Evolutionary conservation across 1,140 invertebrate genomes (phyloP).

Genomic region (Helicoverpa zea): DNA sequence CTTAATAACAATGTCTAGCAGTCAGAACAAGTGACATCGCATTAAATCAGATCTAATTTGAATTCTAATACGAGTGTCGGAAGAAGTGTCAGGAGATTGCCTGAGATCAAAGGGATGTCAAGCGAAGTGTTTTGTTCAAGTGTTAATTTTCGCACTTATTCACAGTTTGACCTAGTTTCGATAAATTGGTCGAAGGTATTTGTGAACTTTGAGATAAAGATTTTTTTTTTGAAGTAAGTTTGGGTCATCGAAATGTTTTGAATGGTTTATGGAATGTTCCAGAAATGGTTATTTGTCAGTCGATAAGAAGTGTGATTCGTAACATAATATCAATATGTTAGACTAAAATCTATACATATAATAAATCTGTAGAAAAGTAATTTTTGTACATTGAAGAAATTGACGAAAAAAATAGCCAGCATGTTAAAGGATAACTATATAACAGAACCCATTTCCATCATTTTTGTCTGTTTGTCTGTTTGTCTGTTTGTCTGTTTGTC

Average conservation of each 20-base stretch:
- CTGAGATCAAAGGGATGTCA: conserved; percentile 9
- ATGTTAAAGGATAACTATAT: too few species aligned
- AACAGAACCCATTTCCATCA: too few species aligned
- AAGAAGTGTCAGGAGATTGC: conserved; percentile 15
- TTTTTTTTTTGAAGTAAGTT: background rate
- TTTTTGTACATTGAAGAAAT: too few species aligned
- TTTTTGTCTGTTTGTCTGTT: too few species aligned
- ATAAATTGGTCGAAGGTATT: background rate
- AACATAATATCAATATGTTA: too few species aligned
- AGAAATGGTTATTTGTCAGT: too few species aligned
- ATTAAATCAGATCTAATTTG: conserved; percentile 28
- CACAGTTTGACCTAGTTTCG: conserved; percentile 32
- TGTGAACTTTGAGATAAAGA: background rate
- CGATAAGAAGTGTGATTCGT: too few species aligned
- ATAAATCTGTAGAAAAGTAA: too few species aligned
- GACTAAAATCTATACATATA: too few species aligned
- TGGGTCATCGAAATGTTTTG: background rate
- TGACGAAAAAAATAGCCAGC: too few species aligned
- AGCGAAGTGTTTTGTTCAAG: background rate
- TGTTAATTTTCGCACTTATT: conserved; percentile 1
- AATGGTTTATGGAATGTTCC: too few species aligned
- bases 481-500: too few species aligned
- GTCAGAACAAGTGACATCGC: background rate
- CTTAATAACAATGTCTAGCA: background rate
- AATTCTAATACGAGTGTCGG: conserved; percentile 21